Evolutionary conservation across 2,113 vertebrate genomes (phyloP), one percentile per base, ranked within the genome.

Genomic region (Noctilio leporinus): DNA sequence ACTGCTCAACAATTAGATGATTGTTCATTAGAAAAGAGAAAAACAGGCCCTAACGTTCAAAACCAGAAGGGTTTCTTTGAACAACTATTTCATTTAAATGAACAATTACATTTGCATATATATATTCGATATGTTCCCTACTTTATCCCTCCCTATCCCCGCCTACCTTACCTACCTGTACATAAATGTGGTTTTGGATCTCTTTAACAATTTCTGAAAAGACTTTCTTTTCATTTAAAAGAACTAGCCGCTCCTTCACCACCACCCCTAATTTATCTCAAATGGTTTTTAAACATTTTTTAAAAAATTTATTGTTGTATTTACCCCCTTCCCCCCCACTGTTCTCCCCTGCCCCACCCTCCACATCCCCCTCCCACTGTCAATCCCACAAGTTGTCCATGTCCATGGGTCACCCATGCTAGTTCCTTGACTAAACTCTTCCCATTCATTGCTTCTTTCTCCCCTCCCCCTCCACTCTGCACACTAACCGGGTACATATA

Each of bases 261-360:
- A 88, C 22, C 20, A 30, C 45, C 59, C 17, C 12, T 94, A 73
- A 83, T 64, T 70, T 38, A 86, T 80, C 5, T 35, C 73, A 89
- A 93, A 93, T 75, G 83, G 89, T 86, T 94, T 89, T 43, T 30
- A 91, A 77, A 73, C 67, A 35, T 30, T 92, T 96, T 53, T 89
- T 72, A n/a, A n/a, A n/a, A n/a, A n/a, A n/a, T n/a, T n/a, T n/a
- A n/a, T n/a, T n/a, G n/a, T n/a, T n/a, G n/a, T n/a, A n/a, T n/a
- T n/a, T n/a, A n/a, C n/a, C n/a, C n/a, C n/a, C n/a, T n/a, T n/a
- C n/a, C n/a, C n/a, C n/a, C n/a, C n/a, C n/a, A n/a, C n/a, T n/a
- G n/a, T n/a, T n/a, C n/a, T n/a, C n/a, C n/a, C n/a, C n/a, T n/a
- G n/a, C n/a, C n/a, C n/a, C n/a, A n/a, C n/a, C n/a, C n/a, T n/a